Evolutionary conservation across 2,797 vertebrate species (phyloP).

Genomic region (Phaenicophaeus curvirostris): DNA sequence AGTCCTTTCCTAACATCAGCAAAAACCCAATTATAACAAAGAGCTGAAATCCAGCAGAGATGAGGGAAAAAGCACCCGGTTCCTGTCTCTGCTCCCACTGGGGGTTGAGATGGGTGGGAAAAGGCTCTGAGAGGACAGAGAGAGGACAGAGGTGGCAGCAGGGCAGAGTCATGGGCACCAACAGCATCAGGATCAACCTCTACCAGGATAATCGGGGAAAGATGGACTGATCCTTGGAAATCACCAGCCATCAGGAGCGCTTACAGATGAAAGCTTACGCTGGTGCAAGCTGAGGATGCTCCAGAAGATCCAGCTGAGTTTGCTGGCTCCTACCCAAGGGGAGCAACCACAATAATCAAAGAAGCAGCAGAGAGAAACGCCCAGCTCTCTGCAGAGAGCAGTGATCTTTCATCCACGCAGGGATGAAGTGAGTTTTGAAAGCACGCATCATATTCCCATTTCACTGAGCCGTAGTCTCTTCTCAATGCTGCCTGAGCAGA

Average conservation of each 20-base stretch:
- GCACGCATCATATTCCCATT: constrained; percentile 5
- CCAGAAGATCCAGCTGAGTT: background rate
- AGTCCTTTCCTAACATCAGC: constrained; percentile 19
- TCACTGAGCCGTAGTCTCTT: background rate
- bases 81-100: accelerated
- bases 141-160: background rate
- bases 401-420: background rate
- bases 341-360: constrained; percentile 24
- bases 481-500: background rate
- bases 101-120: background rate
- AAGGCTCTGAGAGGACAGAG: background rate
- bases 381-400: background rate
- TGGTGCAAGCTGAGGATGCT: background rate
- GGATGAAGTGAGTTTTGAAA: background rate
- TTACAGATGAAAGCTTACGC: background rate
- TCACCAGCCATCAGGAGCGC: background rate
- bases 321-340: constrained; percentile 8
- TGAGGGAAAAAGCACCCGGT: accelerated
- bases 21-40: background rate
- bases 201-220: accelerated
- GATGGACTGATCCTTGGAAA: background rate
- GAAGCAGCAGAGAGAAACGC: background rate
- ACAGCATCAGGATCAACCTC: background rate
- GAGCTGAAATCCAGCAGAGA: constrained; percentile 26
- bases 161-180: background rate